These are phyloP conservation scores for Enteromius afrohamiltoni DNA, from an alignment of 2,797 vertebrate species.

Conservation along the genomic window DNA sequence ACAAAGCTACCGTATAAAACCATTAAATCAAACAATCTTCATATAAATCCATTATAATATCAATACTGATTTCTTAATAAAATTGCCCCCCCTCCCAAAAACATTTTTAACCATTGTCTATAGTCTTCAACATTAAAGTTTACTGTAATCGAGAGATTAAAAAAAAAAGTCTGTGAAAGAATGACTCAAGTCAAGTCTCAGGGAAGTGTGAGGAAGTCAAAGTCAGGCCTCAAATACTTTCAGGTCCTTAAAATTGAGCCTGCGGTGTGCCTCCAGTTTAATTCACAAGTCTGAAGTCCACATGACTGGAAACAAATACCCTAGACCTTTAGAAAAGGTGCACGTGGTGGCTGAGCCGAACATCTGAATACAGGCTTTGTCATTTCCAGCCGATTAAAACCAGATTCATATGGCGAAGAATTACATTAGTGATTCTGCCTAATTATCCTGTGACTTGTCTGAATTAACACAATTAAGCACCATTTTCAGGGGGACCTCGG, in stretches of 20 bases:
- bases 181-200: not conserved
- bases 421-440: conserved; percentile 51
- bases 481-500: conserved; percentile 61
- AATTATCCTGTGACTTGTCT: conserved; percentile 64
- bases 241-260: conserved; percentile 14
- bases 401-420: conserved; percentile 42
- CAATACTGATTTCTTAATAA: too few relatives aligned
- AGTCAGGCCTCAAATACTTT: not conserved
- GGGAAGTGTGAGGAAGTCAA: not conserved
- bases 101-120: too few relatives aligned
- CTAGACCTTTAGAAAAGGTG: not conserved
- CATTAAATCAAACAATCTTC: too few relatives aligned
- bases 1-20: too few relatives aligned
- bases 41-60: too few relatives aligned
- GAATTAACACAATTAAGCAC: conserved; percentile 73
- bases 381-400: conserved; percentile 42
- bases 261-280: not conserved
- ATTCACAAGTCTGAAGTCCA: conserved; percentile 16
- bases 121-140: too few relatives aligned
- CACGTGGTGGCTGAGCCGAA: not conserved
- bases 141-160: too few relatives aligned
- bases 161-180: not conserved
- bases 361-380: conserved; percentile 11
- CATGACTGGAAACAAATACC: not conserved
- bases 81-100: too few relatives aligned